phyloP scores from a whole-genome alignment of 2,888 invertebrate genomes.

The Tetranychus truncatus region DNA sequence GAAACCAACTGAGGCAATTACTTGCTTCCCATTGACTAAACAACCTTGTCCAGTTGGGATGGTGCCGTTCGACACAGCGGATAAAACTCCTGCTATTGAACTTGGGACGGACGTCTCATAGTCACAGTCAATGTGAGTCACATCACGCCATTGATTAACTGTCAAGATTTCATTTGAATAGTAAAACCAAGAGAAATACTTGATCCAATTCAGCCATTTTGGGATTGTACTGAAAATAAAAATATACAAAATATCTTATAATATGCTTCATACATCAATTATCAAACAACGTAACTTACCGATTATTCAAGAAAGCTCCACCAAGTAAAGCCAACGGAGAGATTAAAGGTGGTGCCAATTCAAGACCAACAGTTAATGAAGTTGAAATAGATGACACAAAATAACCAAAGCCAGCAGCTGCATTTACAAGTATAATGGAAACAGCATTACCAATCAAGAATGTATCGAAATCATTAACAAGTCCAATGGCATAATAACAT shows the following conservation, averaged over 20 bases:
- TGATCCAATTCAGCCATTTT: slow-evolving; percentile 61
- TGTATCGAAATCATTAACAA: not conserved
- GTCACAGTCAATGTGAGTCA: slow-evolving; percentile 56
- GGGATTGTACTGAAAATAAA: slow-evolving; percentile 43
- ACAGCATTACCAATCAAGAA: not conserved
- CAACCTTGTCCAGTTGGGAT: slow-evolving; percentile 11
- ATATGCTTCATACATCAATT: not conserved
- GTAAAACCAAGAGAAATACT: slow-evolving; percentile 75
- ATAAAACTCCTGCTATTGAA: too few species aligned
- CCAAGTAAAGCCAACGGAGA: slow-evolving; percentile 86
- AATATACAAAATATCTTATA: not conserved
- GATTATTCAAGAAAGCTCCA: slow-evolving; percentile 79
- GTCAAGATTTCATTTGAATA: slow-evolving; percentile 74
- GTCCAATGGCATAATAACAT: slow-evolving; percentile 59
- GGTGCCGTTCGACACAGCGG: not conserved
- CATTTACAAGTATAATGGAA: not conserved
- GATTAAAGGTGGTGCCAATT: slow-evolving; percentile 73
- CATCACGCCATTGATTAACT: slow-evolving; percentile 69
- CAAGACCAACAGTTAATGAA: slow-evolving; percentile 66
- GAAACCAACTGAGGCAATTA: slow-evolving; percentile 59
- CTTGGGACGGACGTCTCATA: not conserved
- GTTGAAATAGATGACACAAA: slow-evolving; percentile 68
- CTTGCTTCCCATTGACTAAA: slow-evolving; percentile 50
- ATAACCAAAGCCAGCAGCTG: slow-evolving; percentile 43
- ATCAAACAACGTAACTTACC: slow-evolving; percentile 36